phyloP scores from a whole-genome alignment of 2,888 invertebrate genomes.

The Poecilus cupreus region DNA sequence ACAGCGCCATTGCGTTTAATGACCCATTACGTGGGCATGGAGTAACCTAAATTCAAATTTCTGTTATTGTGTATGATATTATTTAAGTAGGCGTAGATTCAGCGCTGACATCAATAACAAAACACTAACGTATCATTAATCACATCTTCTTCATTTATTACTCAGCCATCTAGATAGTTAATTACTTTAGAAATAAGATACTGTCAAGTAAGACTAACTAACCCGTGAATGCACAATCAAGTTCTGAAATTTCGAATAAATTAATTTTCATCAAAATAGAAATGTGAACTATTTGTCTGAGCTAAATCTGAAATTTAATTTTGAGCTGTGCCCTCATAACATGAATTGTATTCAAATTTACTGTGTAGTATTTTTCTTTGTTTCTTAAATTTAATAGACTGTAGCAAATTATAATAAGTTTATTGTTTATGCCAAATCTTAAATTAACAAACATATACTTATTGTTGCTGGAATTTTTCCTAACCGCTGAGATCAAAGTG shows the following conservation, averaged over 20 bases:
- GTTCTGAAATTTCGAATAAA: not conserved
- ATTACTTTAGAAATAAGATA: slow-evolving; percentile 5
- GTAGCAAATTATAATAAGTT: too few species aligned
- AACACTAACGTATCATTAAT: slow-evolving; percentile 31
- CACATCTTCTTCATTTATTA: slow-evolving; percentile 24
- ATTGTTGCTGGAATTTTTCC: too few species aligned
- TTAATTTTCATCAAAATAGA: not conserved
- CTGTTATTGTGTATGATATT: slow-evolving; percentile 17
- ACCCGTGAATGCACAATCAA: not conserved
- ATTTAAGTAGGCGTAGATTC: slow-evolving; percentile 20
- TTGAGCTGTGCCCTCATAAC: not conserved
- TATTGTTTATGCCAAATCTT: too few species aligned
- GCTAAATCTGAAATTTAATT: slow-evolving; percentile 9
- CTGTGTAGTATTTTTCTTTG: not conserved
- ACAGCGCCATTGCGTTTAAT: slow-evolving; percentile 13
- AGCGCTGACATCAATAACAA: slow-evolving; percentile 14
- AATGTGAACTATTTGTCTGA: not conserved
- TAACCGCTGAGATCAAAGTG: too few species aligned
- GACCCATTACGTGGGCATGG: slow-evolving; percentile 3
- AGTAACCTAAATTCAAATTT: slow-evolving; percentile 27
- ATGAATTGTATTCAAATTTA: slow-evolving; percentile 21
- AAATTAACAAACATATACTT: too few species aligned
- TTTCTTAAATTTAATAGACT: too few species aligned
- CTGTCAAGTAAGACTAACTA: not conserved
- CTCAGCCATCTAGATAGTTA: not conserved